phyloP scores from a whole-genome alignment of 2,888 invertebrate genomes.

The Troides aeacus region DNA sequence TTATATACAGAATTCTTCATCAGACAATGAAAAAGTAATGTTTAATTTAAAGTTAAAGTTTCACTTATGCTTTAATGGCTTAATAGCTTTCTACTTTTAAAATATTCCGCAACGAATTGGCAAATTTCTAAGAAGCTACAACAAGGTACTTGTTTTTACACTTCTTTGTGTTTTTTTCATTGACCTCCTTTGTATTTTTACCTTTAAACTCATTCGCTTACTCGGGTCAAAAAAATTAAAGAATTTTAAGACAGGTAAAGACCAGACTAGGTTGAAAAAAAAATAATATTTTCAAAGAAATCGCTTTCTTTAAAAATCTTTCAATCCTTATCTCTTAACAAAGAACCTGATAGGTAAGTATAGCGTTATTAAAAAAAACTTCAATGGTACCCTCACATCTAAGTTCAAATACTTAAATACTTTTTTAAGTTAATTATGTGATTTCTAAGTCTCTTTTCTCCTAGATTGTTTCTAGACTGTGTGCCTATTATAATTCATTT shows the following conservation, averaged over 20 bases:
- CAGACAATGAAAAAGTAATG: neutral
- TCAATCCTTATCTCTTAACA: no score
- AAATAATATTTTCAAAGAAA: no score
- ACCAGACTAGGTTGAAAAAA: neutral
- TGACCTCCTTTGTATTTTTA: slow-evolving; percentile 20
- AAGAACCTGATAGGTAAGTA: no score
- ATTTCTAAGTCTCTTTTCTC: no score
- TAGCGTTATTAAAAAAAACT: no score
- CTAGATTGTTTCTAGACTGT: no score
- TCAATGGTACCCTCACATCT: no score
- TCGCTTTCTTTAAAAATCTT: no score
- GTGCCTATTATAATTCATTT: no score
- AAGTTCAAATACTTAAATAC: no score
- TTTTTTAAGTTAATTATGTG: no score
- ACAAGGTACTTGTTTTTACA: neutral
- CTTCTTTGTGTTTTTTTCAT: neutral
- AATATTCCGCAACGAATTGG: neutral
- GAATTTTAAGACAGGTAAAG: slow-evolving; percentile 34
- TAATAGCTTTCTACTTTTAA: no score
- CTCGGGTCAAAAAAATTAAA: slow-evolving; percentile 15
- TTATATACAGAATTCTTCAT: neutral
- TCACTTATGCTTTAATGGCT: neutral
- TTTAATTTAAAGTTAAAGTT: neutral
- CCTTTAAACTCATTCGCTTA: slow-evolving; percentile 34
- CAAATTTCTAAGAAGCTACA: slow-evolving; percentile 7